These are phyloP conservation scores for Lepisosteus osseus DNA, from an alignment of 2,113 vertebrate genomes.

Conservation along the genomic window DNA sequence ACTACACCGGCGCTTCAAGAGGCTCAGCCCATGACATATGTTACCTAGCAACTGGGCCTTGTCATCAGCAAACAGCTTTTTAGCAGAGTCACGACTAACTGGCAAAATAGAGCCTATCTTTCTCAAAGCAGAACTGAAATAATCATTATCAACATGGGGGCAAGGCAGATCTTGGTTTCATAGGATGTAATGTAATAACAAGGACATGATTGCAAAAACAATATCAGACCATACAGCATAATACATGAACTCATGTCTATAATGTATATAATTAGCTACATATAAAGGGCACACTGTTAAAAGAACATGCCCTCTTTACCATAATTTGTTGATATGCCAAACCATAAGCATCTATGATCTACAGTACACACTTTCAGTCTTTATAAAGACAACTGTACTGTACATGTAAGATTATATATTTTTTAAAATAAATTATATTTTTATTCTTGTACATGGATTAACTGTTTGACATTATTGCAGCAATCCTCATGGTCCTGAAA, in stretches of 20 bases:
- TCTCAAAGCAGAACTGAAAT: conserved; percentile 61
- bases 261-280: too few relatives aligned
- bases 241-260: background rate
- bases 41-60: conserved; percentile 82
- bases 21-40: conserved; percentile 69
- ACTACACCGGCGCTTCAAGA: conserved; percentile 63
- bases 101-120: conserved; percentile 69
- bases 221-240: background rate
- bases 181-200: background rate
- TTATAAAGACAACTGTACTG: too few relatives aligned
- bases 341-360: too few relatives aligned
- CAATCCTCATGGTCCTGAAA: too few relatives aligned
- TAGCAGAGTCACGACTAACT: conserved; percentile 84
- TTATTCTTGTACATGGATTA: too few relatives aligned
- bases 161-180: conserved; percentile 17
- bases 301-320: too few relatives aligned
- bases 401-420: too few relatives aligned
- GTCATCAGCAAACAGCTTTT: conserved; percentile 82
- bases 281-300: too few relatives aligned
- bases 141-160: conserved; percentile 19
- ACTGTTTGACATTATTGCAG: too few relatives aligned
- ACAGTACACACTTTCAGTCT: too few relatives aligned
- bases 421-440: too few relatives aligned
- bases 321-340: too few relatives aligned
- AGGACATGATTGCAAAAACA: background rate